Conservation (phyloP, 1,140 invertebrate species). For the Diachasma alloeum region DNA sequence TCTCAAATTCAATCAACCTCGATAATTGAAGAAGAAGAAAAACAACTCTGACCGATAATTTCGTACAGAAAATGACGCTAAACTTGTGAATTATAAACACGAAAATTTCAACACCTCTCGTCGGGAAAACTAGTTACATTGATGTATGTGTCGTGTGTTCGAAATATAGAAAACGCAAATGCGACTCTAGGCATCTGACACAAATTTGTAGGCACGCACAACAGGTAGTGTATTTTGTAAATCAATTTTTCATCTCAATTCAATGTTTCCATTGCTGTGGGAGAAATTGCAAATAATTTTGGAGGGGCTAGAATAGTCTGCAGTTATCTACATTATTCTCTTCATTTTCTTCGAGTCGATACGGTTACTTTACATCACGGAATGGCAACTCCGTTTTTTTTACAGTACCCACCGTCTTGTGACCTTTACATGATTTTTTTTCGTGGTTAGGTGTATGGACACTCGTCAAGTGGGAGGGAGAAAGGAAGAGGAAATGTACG, state of each 20-base stretch:
- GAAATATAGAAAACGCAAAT: conserved; percentile 12
- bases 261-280: background rate
- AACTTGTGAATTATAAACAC: no score
- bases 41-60: no score
- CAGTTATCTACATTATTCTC: no score
- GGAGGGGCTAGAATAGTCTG: no score
- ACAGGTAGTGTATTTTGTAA: conserved; percentile 15
- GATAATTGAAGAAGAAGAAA: no score
- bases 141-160: background rate
- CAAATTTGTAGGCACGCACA: background rate
- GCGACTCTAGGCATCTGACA: background rate
- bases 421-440: background rate
- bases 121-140: no score
- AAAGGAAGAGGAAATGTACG: background rate
- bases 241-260: background rate
- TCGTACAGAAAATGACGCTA: no score
- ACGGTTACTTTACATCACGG: background rate
- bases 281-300: no score
- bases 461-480: background rate
- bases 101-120: no score
- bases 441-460: background rate
- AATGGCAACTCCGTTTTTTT: conserved; percentile 19
- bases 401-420: background rate
- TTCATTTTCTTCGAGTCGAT: no score
- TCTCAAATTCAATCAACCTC: no score